phyloP scores from a whole-genome alignment of 1,140 invertebrate species.

The Thereuonema tuberculata region DNA sequence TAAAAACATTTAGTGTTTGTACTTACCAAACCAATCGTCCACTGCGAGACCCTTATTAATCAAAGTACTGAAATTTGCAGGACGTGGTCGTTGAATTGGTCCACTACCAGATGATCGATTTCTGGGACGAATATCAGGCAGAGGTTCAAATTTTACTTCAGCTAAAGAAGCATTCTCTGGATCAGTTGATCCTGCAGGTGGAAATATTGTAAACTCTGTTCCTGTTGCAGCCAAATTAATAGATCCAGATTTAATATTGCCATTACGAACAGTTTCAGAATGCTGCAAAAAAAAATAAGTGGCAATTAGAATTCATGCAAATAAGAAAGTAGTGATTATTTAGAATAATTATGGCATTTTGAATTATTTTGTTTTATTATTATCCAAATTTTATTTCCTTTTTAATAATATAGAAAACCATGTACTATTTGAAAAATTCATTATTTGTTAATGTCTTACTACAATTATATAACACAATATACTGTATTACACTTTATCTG shows the following conservation, averaged over 20 bases:
- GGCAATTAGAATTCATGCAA: neutral
- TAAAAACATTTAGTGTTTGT: too few relatives aligned
- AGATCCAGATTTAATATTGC: neutral
- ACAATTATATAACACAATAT: too few relatives aligned
- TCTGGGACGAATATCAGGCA: constrained; percentile 24
- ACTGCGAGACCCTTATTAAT: constrained; percentile 19
- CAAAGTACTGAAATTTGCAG: constrained; percentile 18
- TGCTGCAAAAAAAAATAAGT: neutral
- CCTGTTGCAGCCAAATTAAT: neutral
- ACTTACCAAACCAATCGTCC: constrained; percentile 33
- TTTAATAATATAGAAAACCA: too few relatives aligned
- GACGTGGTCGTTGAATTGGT: constrained; percentile 11
- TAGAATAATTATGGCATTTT: too few relatives aligned
- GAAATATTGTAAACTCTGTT: constrained; percentile 18
- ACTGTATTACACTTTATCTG: too few relatives aligned
- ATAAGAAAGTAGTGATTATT: neutral
- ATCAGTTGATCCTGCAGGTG: constrained; percentile 11
- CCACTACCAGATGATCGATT: neutral
- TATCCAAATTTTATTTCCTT: too few relatives aligned
- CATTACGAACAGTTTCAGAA: neutral
- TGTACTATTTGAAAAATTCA: too few relatives aligned
- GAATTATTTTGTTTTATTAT: too few relatives aligned
- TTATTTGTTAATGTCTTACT: too few relatives aligned
- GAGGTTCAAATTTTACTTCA: constrained; percentile 26
- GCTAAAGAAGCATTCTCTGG: neutral